These are phyloP conservation scores for Slavum lentiscoides DNA, from an alignment of 2,888 invertebrate genomes.

Conservation along the genomic window DNA sequence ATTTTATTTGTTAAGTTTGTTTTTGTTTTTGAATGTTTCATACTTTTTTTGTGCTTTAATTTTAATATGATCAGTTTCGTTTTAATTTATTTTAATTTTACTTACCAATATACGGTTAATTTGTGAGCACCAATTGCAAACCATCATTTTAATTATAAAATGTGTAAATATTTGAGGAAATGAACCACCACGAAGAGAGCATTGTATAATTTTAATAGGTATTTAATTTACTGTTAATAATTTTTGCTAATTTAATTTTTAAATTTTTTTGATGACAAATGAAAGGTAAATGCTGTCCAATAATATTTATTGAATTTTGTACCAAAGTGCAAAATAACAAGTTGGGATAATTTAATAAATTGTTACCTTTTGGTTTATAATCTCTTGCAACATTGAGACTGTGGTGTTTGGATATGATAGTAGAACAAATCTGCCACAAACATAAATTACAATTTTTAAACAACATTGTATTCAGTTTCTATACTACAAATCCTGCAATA, in stretches of 20 bases:
- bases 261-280: not conserved
- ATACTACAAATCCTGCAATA: not conserved
- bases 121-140: conserved; percentile 1
- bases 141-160: not conserved
- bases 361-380: not conserved
- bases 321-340: not conserved
- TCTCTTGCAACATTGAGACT: not conserved
- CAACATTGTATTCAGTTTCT: not conserved
- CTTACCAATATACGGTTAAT: not conserved
- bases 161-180: not conserved
- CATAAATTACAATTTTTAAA: not conserved
- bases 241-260: not conserved
- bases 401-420: not conserved
- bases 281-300: not conserved
- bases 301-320: not conserved
- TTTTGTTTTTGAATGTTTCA: not conserved
- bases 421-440: not conserved
- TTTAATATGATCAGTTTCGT: not conserved
- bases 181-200: not conserved
- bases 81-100: not conserved
- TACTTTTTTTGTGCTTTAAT: not conserved
- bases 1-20: not conserved
- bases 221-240: not conserved
- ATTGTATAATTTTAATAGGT: not conserved
- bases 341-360: not conserved